Evolutionary conservation across 2,113 vertebrate species (phyloP).

Genomic region (Oncorhynchus tshawytscha): DNA sequence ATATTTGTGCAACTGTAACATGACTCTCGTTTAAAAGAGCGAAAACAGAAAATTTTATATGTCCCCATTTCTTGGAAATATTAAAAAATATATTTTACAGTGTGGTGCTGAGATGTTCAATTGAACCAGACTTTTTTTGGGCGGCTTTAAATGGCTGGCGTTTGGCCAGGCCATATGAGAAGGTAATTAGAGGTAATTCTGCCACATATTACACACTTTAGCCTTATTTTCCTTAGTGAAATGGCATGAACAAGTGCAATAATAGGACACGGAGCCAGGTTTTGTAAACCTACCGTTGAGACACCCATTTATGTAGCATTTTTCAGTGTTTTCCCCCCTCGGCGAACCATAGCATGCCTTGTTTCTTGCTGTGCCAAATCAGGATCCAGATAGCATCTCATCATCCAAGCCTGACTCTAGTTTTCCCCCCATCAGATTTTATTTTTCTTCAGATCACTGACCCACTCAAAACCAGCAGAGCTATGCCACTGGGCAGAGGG

Average conservation of each 20-base stretch:
- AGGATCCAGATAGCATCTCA: constrained; percentile 63
- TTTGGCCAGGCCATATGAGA: constrained; percentile 52
- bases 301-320: constrained; percentile 51
- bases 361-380: constrained; percentile 60
- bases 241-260: constrained; percentile 68
- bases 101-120: constrained; percentile 43
- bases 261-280: constrained; percentile 49
- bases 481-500: not conserved
- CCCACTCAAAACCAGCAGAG: constrained; percentile 14
- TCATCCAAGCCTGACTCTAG: constrained; percentile 65
- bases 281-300: constrained; percentile 31
- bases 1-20: constrained; percentile 65
- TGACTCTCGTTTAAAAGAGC: constrained; percentile 61
- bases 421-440: constrained; percentile 66
- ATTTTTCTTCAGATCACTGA: constrained; percentile 68
- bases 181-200: constrained; percentile 66
- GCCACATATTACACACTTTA: constrained; percentile 62
- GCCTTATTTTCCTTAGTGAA: constrained; percentile 61
- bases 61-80: constrained; percentile 61
- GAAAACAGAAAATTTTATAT: constrained; percentile 4
- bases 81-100: constrained; percentile 60
- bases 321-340: constrained; percentile 50
- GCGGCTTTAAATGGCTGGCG: constrained; percentile 50
- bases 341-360: constrained; percentile 53
- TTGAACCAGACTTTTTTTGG: constrained; percentile 17